Evolutionary conservation across 2,888 invertebrate species (phyloP), one percentile per base, ranked within the genome.

Genomic region (Calliopum simillimum): DNA sequence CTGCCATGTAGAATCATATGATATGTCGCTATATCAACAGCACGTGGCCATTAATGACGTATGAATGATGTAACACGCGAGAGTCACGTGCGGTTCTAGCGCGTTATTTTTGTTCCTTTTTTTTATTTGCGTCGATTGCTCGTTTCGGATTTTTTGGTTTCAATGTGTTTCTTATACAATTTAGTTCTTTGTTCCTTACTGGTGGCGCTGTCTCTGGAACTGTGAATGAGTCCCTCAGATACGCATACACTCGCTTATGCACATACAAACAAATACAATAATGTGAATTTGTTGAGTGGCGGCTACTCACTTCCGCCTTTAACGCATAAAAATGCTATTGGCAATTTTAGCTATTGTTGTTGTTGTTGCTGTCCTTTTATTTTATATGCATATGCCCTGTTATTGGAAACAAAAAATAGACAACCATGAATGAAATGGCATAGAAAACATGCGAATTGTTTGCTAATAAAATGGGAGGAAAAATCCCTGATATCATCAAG

Each of bases 21-120:
- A 49, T 14, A 5, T 67, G 67, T 23, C 47, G 67, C 77, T 74
- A 74, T 69, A 68, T 71, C 73, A 73, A 76, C 76, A 73, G 82
- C 86, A 86, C 86, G 86, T 86, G 86, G 76, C 84, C 79, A 80
- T 80, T 86, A 86, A 86, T 86, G 86, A 86, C 86, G 84, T 86
- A 85, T 86, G 86, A 86, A 86, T 86, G 86, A 86, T 85, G 82
- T 86, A 85, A 86, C 86, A 86, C 86, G 85, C 85, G 86, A 86
- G 78, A 76, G 76, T 71, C 83, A 82, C 83, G 82, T 82, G 83
- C 71, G 79, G 72, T 74, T 74, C 72, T 69, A 74, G 73, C 71
- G 70, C 73, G 71, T 76, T 76, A 72, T 73, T 75, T 76, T 51
- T 51, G 71, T 68, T 71, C 25, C 49, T 49, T 53, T 12, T 23